Percentiles rank a stretch among this genome's conserved stretches.
Conservation (phyloP, 2,888 invertebrate species). For the Diachrysia chrysitis region DNA sequence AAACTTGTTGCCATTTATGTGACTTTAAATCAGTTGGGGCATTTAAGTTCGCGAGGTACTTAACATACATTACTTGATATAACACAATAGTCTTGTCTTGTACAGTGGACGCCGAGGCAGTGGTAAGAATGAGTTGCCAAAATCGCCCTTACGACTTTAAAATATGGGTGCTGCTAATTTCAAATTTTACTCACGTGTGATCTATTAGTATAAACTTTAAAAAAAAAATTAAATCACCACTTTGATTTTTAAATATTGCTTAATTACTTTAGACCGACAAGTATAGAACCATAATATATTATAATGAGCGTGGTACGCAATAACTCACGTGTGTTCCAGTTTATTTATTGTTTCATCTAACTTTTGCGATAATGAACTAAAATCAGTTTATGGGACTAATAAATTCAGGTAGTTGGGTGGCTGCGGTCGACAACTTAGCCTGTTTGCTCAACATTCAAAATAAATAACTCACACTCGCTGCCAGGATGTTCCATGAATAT, state of each 20-base stretch:
- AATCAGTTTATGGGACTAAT: slow-evolving; percentile 58
- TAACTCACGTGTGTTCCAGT: slow-evolving; percentile 46
- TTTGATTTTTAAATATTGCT: neutral
- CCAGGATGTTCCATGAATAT: slow-evolving; percentile 33
- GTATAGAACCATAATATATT: neutral
- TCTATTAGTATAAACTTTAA: too few relatives aligned
- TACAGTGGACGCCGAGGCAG: neutral
- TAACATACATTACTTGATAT: slow-evolving; percentile 1
- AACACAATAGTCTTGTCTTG: neutral
- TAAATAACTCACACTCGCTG: slow-evolving; percentile 42
- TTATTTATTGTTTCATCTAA: slow-evolving; percentile 55
- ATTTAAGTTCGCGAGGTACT: slow-evolving; percentile 1
- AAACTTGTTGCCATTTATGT: slow-evolving; percentile 1
- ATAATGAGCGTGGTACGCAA: slow-evolving; percentile 26
- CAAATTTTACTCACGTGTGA: too few relatives aligned
- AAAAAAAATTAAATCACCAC: too few relatives aligned
- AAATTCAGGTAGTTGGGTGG: slow-evolving; percentile 41
- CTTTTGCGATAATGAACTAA: slow-evolving; percentile 56
- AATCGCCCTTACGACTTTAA: too few relatives aligned
- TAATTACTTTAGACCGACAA: neutral
- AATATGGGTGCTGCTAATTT: too few relatives aligned
- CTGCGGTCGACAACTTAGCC: slow-evolving; percentile 43
- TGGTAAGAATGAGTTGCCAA: neutral
- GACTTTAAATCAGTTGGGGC: neutral
- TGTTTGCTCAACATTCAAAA: slow-evolving; percentile 46